phyloP scores from a whole-genome alignment of 2,888 invertebrate genomes.

The Bellardia pandia region DNA sequence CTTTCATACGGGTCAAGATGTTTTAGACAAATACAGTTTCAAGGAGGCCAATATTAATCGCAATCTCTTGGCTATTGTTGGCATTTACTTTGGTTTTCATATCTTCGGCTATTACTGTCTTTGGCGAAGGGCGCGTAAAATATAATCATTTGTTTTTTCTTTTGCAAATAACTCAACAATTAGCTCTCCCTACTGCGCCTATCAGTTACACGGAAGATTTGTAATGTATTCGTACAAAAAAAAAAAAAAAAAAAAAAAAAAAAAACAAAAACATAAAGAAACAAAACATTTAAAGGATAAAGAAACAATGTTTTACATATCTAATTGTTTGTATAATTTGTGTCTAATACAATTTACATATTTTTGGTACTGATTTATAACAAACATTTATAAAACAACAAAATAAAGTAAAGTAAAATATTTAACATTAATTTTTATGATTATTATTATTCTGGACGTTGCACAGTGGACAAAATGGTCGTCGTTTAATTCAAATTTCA shows the following conservation, averaged over 20 bases:
- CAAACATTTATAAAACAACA: slow-evolving; percentile 33
- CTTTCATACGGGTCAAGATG: slow-evolving; percentile 88
- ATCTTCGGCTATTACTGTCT: slow-evolving; percentile 88
- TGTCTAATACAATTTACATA: slow-evolving; percentile 8
- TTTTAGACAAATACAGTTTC: slow-evolving; percentile 90
- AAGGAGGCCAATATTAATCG: slow-evolving; percentile 86
- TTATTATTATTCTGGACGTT: neutral
- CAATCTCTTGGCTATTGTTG: slow-evolving; percentile 88
- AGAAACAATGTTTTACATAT: neutral
- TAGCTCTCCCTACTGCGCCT: neutral
- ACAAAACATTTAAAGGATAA: slow-evolving; percentile 1
- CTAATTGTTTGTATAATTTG: neutral
- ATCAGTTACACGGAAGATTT: neutral
- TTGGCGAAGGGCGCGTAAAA: slow-evolving; percentile 86
- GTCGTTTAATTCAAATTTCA: no score
- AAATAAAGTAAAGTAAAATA: slow-evolving; percentile 33
- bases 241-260: neutral
- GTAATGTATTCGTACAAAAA: slow-evolving; percentile 26
- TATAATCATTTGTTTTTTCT: slow-evolving; percentile 76
- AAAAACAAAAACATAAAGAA: neutral
- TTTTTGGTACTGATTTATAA: slow-evolving; percentile 29
- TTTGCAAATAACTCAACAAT: no score
- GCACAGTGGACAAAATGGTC: no score
- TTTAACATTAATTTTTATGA: slow-evolving; percentile 24
- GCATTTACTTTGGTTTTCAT: slow-evolving; percentile 89